Evolutionary conservation across 1,140 invertebrate genomes (phyloP), one percentile per base, ranked within the genome.

Genomic region (Drosophila seguyi): DNA sequence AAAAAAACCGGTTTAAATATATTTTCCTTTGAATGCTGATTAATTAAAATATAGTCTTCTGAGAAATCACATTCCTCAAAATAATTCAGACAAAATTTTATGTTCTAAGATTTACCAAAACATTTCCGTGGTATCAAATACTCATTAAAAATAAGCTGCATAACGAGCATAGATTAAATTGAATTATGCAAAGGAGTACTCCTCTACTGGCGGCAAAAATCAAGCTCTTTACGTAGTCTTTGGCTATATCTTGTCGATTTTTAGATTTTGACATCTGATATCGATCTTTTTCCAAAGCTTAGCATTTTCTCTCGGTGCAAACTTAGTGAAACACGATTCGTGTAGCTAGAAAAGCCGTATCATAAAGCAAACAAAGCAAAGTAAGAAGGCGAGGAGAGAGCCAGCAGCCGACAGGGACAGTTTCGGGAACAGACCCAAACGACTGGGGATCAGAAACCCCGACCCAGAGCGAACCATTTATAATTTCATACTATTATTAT

Each of bases 401-500:
- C 29, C 14, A 57, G 53, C 22, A 38, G 65, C 25, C 52, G 20
- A 53, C 52, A 75, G 72, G 60, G 73, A 75, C 60, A 76, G 61
- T 58, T 75, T 58, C 34, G 20, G 38, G 47, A 71, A 41, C 55
- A 73, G 36, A n/a, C 39, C 48, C 50, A 60, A 75, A 39, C 36
- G 67, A 50, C 52, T 72, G 44, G 66, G 66, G 52, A 59, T 72
- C 68, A 71, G 68, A 34, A 69, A 48, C 52, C 68, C 65, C 65
- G 66, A 72, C 68, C 66, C 75, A 44, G 45, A 74, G 60, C 76
- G 39, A 80, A 61, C 63, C 81, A 87, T 87, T 86, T 81, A 80
- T 88, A 87, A 87, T 87, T 79, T 87, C 79, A 69, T 83, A 87
- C 81, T 82, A 87, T 87, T 88, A 87, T 88, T 83, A 88, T 80